A percentile compares a stretch with the other conserved stretches of the same genome.
phyloP scores from a whole-genome alignment of 2,797 vertebrate species.

The Taenioides sp. region DNA sequence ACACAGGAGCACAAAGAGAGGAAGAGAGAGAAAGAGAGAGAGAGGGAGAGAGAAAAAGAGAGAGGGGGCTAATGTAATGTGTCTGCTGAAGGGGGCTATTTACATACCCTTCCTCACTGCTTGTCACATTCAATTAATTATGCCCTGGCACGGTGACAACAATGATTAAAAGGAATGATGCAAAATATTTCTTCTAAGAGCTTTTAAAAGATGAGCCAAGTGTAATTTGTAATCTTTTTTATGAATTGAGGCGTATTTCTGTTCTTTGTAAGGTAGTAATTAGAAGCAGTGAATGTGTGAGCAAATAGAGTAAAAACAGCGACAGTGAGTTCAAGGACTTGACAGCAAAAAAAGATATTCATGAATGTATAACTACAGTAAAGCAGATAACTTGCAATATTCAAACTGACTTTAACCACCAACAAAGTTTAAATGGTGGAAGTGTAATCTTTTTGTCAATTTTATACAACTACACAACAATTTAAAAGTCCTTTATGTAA shows the following conservation, averaged over 20 bases:
- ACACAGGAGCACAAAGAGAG: slow-evolving; percentile 17
- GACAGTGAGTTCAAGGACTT: neutral
- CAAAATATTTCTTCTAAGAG: slow-evolving; percentile 50
- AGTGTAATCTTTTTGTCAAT: no score
- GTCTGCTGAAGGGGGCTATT: slow-evolving; percentile 66
- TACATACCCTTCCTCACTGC: slow-evolving; percentile 68
- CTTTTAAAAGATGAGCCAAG: slow-evolving; percentile 46
- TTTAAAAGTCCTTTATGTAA: no score
- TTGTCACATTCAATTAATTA: slow-evolving; percentile 78
- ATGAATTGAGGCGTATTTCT: neutral
- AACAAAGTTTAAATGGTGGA: neutral
- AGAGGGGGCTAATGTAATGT: slow-evolving; percentile 59
- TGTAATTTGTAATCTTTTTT: neutral
- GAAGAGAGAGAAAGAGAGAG: slow-evolving; percentile 7
- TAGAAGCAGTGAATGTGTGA: neutral
- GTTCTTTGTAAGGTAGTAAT: neutral
- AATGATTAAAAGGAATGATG: slow-evolving; percentile 64
- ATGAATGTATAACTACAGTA: neutral
- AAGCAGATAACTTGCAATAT: neutral
- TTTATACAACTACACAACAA: no score
- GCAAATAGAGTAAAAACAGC: neutral
- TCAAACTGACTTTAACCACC: neutral
- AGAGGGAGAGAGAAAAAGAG: slow-evolving; percentile 22
- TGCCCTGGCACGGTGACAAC: slow-evolving; percentile 68
- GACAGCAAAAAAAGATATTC: neutral